Conservation (phyloP, 2,888 invertebrate genomes). For the Pterostichus madidus region DNA sequence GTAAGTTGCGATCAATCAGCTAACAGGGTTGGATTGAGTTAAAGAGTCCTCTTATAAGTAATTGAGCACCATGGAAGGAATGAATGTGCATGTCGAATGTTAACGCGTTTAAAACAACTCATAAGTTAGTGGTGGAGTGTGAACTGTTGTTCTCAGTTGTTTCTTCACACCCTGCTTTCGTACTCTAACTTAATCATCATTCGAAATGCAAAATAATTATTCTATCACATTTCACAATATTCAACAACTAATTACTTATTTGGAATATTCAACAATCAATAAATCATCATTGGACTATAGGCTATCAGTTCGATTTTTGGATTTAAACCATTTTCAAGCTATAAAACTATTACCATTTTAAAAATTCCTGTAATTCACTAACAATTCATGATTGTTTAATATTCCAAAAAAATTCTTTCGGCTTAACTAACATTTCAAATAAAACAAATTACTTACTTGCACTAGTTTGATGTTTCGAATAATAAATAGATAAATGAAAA, state of each 20-base stretch:
- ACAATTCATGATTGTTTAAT: no score
- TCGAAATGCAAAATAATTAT: conserved; percentile 19
- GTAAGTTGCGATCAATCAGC: conserved; percentile 56
- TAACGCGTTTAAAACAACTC: conserved; percentile 59
- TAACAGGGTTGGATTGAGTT: conserved; percentile 64
- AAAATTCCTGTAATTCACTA: no score
- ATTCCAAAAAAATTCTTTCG: no score
- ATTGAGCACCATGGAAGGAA: conserved; percentile 87
- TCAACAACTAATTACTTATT: neutral
- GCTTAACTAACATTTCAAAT: no score
- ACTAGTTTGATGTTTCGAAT: neutral
- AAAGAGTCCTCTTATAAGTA: conserved; percentile 70
- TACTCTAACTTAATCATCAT: conserved; percentile 16
- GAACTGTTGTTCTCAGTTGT: conserved; percentile 67
- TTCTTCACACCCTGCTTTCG: conserved; percentile 37
- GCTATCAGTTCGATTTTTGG: no score
- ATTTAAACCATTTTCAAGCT: no score
- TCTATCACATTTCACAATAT: conserved; percentile 20
- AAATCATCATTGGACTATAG: no score
- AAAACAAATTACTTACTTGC: no score
- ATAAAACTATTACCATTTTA: no score
- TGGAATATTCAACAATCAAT: no score
- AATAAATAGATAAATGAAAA: conserved; percentile 33
- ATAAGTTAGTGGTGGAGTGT: conserved; percentile 53
- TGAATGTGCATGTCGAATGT: conserved; percentile 76